phyloP scores from a whole-genome alignment of 2,113 vertebrate species.

The mouse (Mus musculus) region DNA sequence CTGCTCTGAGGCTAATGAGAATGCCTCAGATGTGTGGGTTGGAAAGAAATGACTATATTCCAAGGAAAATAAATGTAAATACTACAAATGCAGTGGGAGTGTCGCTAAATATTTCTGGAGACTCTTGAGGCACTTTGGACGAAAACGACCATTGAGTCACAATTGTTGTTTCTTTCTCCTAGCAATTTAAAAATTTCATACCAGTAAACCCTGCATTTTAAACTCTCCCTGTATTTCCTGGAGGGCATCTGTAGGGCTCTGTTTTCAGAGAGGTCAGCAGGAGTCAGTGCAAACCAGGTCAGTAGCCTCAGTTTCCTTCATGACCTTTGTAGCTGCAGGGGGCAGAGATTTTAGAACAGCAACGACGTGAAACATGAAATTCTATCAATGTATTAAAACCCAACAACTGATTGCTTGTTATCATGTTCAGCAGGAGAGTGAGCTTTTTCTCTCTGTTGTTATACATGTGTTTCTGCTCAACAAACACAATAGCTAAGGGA shows the following conservation, averaged over 20 bases:
- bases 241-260: slow-evolving; percentile 64
- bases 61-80: slow-evolving; percentile 73
- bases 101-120: slow-evolving; percentile 51
- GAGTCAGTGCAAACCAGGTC: slow-evolving; percentile 71
- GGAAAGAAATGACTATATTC: slow-evolving; percentile 78
- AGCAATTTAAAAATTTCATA: slow-evolving; percentile 80
- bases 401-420: slow-evolving; percentile 69
- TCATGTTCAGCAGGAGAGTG: slow-evolving; percentile 46
- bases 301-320: slow-evolving; percentile 57
- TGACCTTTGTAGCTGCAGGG: not conserved
- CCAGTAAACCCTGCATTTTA: slow-evolving; percentile 51
- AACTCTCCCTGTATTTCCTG: slow-evolving; percentile 65
- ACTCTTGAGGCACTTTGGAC: slow-evolving; percentile 74
- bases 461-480: not conserved
- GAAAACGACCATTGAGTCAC: slow-evolving; percentile 77
- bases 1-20: slow-evolving; percentile 75
- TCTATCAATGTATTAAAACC: slow-evolving; percentile 5
- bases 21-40: slow-evolving; percentile 73
- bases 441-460: slow-evolving; percentile 30
- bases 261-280: slow-evolving; percentile 75
- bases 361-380: not conserved
- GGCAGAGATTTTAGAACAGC: slow-evolving; percentile 54
- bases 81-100: slow-evolving; percentile 77
- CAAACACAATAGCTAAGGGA: rapidly evolving
- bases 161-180: slow-evolving; percentile 68